Base-by-base conservation (phyloP, 2,113 vertebrate genomes). In the Python bivittatus region DNA sequence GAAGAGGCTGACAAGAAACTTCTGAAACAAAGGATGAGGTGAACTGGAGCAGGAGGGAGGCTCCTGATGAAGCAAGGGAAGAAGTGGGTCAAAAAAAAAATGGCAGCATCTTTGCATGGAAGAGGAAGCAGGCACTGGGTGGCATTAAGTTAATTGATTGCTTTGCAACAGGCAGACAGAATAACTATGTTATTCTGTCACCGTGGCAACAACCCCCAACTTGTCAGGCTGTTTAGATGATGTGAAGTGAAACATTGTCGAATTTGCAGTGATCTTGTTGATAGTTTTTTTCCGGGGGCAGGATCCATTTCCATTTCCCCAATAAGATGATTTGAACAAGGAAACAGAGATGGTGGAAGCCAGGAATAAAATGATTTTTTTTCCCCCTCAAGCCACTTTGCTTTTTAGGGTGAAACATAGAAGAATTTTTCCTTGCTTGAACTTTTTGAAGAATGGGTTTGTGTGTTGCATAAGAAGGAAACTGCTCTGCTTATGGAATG, bases 141-240 rank as follows among this genome's bases (percentile, higher is more conserved):
- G 93, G 95, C 97, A 96, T 98, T 98, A 98, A 98, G 97, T 98
- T 98, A 98, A 99, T 98, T 98, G 98, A 98, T 98, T 98, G 98
- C 97, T 98, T 96, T 98, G 97, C 98, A 98, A 98, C 97, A 98
- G 98, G 97, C 97, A 98, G 98, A 97, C 97, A 97, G 97, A 98
- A 96, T 97, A 97, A 57, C 12, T 97, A 96, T 97, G 97, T 98
- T 98, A 98, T 97, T 97, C 95, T 95, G 98, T 98, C 98, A 95
- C 98, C 97, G 95, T 98, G 97, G 98, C 98, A 98, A 99, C 98
- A 95, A 97, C 96, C 96, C 96, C 61, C 97, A 97, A 97, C 98
- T 97, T 98, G 98, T 98, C 98, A 97, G 97, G 96, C 96, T 97
- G 97, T 98, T 98, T 97, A 97, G 98, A 98, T 98, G 98, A 98